Conservation (phyloP, 1,140 invertebrate genomes). For the Papilio polyxenes region DNA sequence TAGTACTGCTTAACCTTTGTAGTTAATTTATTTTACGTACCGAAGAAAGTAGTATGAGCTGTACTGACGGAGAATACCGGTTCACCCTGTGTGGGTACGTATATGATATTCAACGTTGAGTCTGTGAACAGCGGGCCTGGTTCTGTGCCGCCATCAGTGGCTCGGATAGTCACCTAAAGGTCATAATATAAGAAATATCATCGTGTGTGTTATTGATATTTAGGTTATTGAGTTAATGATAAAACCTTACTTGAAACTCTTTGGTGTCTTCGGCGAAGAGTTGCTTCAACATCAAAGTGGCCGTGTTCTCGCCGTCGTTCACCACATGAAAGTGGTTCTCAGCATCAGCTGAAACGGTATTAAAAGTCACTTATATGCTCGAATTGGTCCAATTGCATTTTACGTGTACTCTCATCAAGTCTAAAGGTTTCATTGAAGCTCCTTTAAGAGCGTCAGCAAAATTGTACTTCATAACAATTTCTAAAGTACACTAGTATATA, state of each 20-base stretch:
- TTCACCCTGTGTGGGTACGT: constrained; percentile 74
- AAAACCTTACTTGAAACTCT: constrained; percentile 59
- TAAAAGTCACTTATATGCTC: background rate
- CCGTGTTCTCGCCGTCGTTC: constrained; percentile 62
- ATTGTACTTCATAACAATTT: background rate
- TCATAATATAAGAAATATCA: background rate
- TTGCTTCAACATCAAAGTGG: constrained; percentile 54
- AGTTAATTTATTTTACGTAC: constrained; percentile 44
- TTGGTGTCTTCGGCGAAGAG: constrained; percentile 53
- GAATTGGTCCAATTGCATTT: background rate
- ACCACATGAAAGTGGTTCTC: constrained; percentile 62
- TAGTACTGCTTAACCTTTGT: background rate
- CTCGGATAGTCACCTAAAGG: constrained; percentile 68
- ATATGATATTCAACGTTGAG: constrained; percentile 56
- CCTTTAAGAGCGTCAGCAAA: background rate
- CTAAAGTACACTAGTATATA: background rate
- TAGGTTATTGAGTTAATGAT: background rate
- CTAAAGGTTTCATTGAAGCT: background rate
- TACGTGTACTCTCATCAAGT: background rate
- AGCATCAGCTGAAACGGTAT: constrained; percentile 55
- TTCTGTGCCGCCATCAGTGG: constrained; percentile 74
- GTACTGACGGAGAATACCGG: constrained; percentile 55
- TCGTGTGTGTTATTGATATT: background rate
- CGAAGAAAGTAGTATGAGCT: constrained; percentile 56
- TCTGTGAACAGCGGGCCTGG: constrained; percentile 53